A percentile compares a stretch with the other conserved stretches of the same genome.
phyloP scores from a whole-genome alignment of 64 coral and sea anemone genomes.

The Stichodactyla helianthus region DNA sequence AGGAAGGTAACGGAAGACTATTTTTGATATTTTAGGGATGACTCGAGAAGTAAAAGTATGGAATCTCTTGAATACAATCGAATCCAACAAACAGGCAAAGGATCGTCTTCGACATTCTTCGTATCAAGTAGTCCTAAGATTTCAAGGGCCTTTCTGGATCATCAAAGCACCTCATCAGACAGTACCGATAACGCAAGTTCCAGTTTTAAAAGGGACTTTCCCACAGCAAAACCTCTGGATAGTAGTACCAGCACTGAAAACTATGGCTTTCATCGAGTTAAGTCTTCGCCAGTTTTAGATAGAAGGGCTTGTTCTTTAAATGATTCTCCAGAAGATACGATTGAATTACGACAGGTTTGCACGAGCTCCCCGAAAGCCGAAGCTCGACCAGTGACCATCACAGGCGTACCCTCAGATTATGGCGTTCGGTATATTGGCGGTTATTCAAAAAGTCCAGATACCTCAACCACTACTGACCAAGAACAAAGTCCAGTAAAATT shows the following conservation, averaged over 20 bases:
- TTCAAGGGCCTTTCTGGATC: neutral
- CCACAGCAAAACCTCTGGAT: neutral
- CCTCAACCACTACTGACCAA: neutral
- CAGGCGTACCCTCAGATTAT: neutral
- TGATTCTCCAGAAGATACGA: neutral
- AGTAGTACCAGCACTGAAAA: neutral
- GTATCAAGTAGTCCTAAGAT: neutral
- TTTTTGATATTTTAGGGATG: neutral
- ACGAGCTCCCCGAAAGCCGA: neutral
- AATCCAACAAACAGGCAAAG: neutral
- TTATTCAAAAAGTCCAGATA: slow-evolving; percentile 33
- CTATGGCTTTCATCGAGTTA: neutral
- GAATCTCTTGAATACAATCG: neutral
- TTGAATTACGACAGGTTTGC: neutral
- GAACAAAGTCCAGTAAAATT: slow-evolving; percentile 19
- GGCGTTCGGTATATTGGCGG: slow-evolving; percentile 54
- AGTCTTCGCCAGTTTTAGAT: slow-evolving; percentile 9
- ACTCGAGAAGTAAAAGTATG: neutral
- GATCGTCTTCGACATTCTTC: slow-evolving; percentile 9
- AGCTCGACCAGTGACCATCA: neutral
- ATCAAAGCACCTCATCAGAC: neutral
- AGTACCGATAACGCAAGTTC: neutral
- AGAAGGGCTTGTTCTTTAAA: neutral
- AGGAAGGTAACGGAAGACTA: neutral
- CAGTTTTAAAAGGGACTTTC: neutral